Conservation (phyloP, 2,113 vertebrate species). For the Neopipo cinnamomea region DNA sequence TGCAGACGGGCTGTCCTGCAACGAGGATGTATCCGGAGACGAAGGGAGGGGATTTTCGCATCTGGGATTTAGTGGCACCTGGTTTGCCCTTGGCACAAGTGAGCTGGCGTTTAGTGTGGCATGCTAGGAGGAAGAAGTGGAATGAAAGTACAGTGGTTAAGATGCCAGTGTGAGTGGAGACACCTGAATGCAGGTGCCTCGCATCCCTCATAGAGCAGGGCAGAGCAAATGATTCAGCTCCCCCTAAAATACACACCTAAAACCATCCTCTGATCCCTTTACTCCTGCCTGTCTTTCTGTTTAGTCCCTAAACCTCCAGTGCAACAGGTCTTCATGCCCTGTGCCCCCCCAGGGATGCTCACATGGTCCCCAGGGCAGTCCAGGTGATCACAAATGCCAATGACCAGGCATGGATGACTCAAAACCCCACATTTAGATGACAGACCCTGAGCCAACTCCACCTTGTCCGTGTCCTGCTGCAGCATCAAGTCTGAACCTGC, state of each 20-base stretch:
- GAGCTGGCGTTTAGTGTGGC: neutral
- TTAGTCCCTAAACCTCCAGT: neutral
- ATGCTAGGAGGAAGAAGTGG: neutral
- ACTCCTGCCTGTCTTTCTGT: neutral
- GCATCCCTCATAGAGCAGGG: neutral
- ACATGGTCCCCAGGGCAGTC: neutral
- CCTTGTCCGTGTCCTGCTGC: neutral
- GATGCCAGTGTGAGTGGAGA: neutral
- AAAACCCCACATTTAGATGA: neutral
- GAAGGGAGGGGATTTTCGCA: fast-evolving
- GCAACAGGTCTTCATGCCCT: neutral
- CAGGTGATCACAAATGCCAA: neutral
- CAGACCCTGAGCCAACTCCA: neutral
- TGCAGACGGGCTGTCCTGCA: neutral
- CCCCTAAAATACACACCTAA: neutral
- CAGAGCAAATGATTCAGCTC: neutral
- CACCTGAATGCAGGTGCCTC: neutral
- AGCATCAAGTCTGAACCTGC: neutral
- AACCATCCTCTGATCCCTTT: neutral
- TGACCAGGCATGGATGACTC: neutral
- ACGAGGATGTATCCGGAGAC: fast-evolving
- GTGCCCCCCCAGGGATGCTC: neutral
- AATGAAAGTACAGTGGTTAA: neutral
- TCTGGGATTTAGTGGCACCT: neutral
- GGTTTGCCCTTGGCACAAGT: fast-evolving